These are phyloP conservation scores for Apamea anceps DNA, from an alignment of 2,888 invertebrate genomes.

Conservation along the genomic window DNA sequence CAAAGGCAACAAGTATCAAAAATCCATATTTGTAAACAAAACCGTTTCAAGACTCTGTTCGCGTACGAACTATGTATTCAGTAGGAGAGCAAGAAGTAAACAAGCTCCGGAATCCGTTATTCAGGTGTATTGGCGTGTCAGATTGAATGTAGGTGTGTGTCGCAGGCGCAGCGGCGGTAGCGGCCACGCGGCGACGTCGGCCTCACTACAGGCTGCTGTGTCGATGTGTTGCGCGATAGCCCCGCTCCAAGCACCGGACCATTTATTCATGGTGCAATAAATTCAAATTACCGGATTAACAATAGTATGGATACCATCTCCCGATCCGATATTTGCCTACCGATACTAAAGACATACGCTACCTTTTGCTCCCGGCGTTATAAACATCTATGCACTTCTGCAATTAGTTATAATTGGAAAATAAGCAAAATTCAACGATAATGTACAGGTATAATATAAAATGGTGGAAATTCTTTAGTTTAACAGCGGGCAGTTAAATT, in stretches of 20 bases:
- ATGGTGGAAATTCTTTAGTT: conserved; percentile 70
- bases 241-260: conserved; percentile 80
- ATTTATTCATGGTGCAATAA: conserved; percentile 90
- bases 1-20: not conserved
- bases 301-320: conserved; percentile 89
- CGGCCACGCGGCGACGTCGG: conserved; percentile 67
- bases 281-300: conserved; percentile 91
- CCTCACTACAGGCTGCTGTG: conserved; percentile 76
- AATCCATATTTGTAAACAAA: conserved; percentile 15
- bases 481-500: conserved; percentile 74
- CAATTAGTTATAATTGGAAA: conserved; percentile 69
- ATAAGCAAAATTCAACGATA: conserved; percentile 53
- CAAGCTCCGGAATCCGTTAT: conserved; percentile 64
- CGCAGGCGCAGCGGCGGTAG: conserved; percentile 63
- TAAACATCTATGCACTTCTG: conserved; percentile 66
- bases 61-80: conserved; percentile 17
- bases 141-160: conserved; percentile 70
- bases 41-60: not conserved
- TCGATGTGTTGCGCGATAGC: conserved; percentile 87
- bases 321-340: conserved; percentile 77
- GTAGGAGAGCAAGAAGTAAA: conserved; percentile 44
- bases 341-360: conserved; percentile 77
- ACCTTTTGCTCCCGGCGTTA: conserved; percentile 73
- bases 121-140: conserved; percentile 74
- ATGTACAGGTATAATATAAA: conserved; percentile 54